These are phyloP conservation scores for Lepidurus couesii DNA, from an alignment of 1,140 invertebrate genomes.

Conservation along the genomic window DNA sequence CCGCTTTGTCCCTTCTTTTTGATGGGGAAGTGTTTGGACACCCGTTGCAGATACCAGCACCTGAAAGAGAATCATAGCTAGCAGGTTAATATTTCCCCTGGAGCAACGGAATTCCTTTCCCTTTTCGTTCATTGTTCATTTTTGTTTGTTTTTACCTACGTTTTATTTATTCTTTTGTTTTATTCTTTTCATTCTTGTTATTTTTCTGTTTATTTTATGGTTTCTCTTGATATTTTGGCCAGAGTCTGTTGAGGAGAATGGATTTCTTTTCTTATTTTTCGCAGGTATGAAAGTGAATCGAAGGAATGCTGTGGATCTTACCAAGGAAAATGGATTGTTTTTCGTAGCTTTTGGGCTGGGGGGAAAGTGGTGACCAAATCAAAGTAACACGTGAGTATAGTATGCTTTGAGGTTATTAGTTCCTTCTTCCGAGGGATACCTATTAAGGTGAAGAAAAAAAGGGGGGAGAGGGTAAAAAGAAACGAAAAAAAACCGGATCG, in stretches of 20 bases:
- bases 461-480: no score
- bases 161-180: slow-evolving; percentile 24
- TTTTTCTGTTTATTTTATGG: neutral
- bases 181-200: neutral
- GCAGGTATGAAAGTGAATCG: neutral
- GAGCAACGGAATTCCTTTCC: neutral
- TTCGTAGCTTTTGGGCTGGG: neutral
- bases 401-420: slow-evolving; percentile 8
- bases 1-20: slow-evolving; percentile 13
- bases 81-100: neutral
- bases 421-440: neutral
- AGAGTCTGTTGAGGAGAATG: slow-evolving; percentile 4
- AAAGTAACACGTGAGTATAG: neutral
- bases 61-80: neutral
- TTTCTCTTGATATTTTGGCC: neutral
- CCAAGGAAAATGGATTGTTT: neutral
- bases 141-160: neutral
- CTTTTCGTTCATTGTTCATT: neutral
- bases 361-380: neutral
- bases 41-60: neutral
- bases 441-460: neutral
- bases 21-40: neutral
- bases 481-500: neutral
- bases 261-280: neutral
- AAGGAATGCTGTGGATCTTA: neutral